Conservation (phyloP, 2,113 vertebrate genomes). For the Callospermophilus lateralis region DNA sequence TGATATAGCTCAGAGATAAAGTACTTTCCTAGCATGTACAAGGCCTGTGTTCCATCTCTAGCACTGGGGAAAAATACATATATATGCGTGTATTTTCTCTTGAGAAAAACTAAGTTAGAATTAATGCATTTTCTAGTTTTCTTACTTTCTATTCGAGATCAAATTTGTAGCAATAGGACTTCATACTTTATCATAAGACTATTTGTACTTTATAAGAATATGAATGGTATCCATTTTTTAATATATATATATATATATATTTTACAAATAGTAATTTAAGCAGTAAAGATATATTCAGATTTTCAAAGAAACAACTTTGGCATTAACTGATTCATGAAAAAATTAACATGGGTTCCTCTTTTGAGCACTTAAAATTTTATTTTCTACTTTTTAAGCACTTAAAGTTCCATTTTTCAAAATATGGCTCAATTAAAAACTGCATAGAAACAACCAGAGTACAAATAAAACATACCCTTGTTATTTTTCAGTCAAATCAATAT, state of each 20-base stretch:
- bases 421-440: slow-evolving; percentile 40
- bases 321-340: slow-evolving; percentile 42
- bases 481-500: slow-evolving; percentile 32
- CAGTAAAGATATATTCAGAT: slow-evolving; percentile 44
- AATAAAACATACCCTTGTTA: slow-evolving; percentile 26
- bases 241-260: no score
- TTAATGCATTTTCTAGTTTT: slow-evolving; percentile 35
- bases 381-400: slow-evolving; percentile 8
- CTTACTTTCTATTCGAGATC: slow-evolving; percentile 34
- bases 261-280: slow-evolving; percentile 5
- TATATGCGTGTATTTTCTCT: not conserved
- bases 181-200: slow-evolving; percentile 16
- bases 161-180: not conserved
- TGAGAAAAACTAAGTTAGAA: slow-evolving; percentile 36
- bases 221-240: not conserved
- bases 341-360: slow-evolving; percentile 10
- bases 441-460: not conserved
- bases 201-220: not conserved
- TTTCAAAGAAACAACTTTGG: slow-evolving; percentile 10
- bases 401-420: slow-evolving; percentile 38
- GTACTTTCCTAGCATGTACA: not conserved
- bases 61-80: not conserved
- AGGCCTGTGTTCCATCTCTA: not conserved
- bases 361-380: not conserved
- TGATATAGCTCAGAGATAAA: not conserved